Evolutionary conservation across 2,888 invertebrate species (phyloP).

Genomic region (Silvanus unidentatus): DNA sequence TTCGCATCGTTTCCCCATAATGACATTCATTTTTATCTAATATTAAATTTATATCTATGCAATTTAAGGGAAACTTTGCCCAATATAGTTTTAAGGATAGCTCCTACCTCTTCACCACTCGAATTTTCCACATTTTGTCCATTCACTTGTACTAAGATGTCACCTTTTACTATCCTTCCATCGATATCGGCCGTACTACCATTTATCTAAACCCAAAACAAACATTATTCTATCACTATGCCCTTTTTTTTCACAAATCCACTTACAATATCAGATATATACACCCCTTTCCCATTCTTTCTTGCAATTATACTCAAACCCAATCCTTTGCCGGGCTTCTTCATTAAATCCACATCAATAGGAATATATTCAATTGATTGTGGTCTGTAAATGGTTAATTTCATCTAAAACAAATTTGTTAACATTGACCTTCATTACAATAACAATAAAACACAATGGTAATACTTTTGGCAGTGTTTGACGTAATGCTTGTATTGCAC

Average conservation of each 20-base stretch:
- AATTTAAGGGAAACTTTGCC: conserved; percentile 80
- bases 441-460: background rate
- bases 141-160: conserved; percentile 83
- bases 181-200: conserved; percentile 86
- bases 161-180: conserved; percentile 86
- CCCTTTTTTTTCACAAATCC: background rate
- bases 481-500: conserved; percentile 76
- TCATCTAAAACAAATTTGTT: conserved; percentile 54
- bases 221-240: conserved; percentile 1
- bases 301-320: conserved; percentile 81
- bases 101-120: conserved; percentile 79
- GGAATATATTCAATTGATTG: conserved; percentile 65
- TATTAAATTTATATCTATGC: conserved; percentile 72
- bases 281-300: conserved; percentile 75
- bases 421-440: background rate
- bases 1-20: background rate
- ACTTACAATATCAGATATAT: conserved; percentile 88
- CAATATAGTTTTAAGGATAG: conserved; percentile 79
- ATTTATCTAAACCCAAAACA: conserved; percentile 55
- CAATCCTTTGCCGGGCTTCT: conserved; percentile 82
- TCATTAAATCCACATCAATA: conserved; percentile 75
- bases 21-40: conserved; percentile 29
- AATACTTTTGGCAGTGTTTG: conserved; percentile 70
- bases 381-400: conserved; percentile 74
- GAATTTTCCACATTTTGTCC: conserved; percentile 73